Evolutionary conservation across 30 jellyfish, hydroid and myxozoan species (phyloP).

Genomic region (Chironex yamaguchii): DNA sequence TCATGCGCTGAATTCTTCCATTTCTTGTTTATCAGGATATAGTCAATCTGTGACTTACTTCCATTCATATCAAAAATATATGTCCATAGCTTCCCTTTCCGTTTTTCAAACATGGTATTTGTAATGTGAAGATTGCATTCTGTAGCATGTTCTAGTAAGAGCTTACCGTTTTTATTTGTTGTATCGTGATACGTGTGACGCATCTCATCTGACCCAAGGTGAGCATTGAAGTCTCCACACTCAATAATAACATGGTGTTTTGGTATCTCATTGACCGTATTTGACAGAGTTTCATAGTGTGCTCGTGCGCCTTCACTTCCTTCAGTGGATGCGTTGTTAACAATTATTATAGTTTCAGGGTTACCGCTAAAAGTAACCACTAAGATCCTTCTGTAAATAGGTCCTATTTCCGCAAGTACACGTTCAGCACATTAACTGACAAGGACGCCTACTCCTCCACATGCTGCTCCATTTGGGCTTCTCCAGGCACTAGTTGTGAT

Average conservation of each 20-base stretch:
- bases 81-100: slow-evolving; percentile 40
- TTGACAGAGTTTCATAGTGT: slow-evolving; percentile 29
- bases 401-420: not conserved
- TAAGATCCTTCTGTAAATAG: slow-evolving; percentile 3
- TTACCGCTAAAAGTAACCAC: slow-evolving; percentile 20
- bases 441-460: slow-evolving; percentile 34
- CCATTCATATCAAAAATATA: slow-evolving; percentile 46
- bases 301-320: slow-evolving; percentile 37
- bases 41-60: slow-evolving; percentile 33
- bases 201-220: slow-evolving; percentile 19
- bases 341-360: slow-evolving; percentile 4
- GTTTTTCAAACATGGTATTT: slow-evolving; percentile 4
- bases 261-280: slow-evolving; percentile 7
- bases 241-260: slow-evolving; percentile 36
- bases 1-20: slow-evolving; percentile 53
- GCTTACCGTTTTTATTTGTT: slow-evolving; percentile 43
- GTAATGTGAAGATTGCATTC: not conserved
- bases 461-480: slow-evolving; percentile 36
- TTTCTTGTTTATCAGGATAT: slow-evolving; percentile 14
- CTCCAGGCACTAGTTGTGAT: slow-evolving; percentile 38
- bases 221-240: slow-evolving; percentile 59
- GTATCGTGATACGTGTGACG: slow-evolving; percentile 49
- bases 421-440: not conserved
- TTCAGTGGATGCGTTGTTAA: slow-evolving; percentile 32
- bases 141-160: not conserved